Conservation (phyloP, 2,888 invertebrate genomes). For the Fragum sueziense region DNA sequence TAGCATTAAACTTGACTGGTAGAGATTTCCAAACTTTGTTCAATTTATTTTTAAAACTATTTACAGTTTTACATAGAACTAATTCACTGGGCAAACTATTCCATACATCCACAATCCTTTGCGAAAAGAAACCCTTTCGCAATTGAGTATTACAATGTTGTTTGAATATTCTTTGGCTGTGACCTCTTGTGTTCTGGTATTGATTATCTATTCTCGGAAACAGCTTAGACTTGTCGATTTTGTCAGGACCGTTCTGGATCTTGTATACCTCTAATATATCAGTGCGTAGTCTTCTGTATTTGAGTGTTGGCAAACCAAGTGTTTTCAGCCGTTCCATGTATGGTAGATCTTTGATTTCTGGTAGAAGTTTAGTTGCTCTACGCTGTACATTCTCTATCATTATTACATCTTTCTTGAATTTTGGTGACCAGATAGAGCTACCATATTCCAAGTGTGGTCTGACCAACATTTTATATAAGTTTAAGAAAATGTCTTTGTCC, state of each 20-base stretch:
- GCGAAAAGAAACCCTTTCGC: background rate
- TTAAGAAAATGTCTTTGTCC: background rate
- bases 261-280: background rate
- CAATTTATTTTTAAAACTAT: no score
- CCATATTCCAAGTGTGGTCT: conserved; percentile 5
- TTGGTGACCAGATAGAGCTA: background rate
- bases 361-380: background rate
- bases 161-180: background rate
- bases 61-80: no score
- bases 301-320: background rate
- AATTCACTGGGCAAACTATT: no score
- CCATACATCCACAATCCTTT: background rate
- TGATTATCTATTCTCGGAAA: no score
- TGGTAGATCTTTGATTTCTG: background rate
- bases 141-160: background rate
- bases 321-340: background rate
- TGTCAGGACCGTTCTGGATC: no score
- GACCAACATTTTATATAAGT: background rate
- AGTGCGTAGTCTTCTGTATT: background rate
- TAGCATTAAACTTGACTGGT: no score
- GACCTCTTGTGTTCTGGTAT: background rate
- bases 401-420: background rate
- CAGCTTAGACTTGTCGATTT: no score
- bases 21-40: no score
- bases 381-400: background rate